These are phyloP conservation scores for Leptopilina boulardi DNA, from an alignment of 1,140 invertebrate genomes.

Conservation along the genomic window DNA sequence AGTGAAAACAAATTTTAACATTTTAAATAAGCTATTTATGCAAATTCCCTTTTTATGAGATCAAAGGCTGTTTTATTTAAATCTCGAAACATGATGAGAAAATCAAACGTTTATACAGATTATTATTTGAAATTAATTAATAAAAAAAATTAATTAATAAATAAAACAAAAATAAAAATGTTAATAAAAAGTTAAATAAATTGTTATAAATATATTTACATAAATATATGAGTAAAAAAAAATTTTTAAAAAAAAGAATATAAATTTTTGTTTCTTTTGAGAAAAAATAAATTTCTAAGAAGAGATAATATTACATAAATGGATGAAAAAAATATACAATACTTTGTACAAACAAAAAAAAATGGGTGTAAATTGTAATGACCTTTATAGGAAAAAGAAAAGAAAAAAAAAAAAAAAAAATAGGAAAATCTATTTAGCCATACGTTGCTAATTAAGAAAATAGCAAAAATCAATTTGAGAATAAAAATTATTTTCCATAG, in stretches of 20 bases:
- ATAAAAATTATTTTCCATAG: neutral
- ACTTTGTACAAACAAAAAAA: neutral
- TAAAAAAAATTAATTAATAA: too few species aligned
- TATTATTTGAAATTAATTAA: too few species aligned
- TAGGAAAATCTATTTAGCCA: neutral
- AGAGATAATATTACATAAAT: too few species aligned
- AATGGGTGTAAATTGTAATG: neutral
- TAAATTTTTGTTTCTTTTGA: too few species aligned
- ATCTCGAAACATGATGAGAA: neutral
- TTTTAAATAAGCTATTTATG: conserved; percentile 3
- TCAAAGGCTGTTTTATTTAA: neutral
- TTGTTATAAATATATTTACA: too few species aligned
- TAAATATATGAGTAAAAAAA: too few species aligned
- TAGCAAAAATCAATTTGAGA: conserved; percentile 16
- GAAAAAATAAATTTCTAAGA: too few species aligned
- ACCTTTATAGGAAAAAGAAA: too few species aligned
- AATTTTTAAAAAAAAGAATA: too few species aligned
- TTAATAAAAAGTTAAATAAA: too few species aligned
- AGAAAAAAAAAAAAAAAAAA: conserved; percentile 16
- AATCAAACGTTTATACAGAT: neutral
- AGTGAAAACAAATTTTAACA: conserved; percentile 8
- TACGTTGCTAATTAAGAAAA: conserved; percentile 36
- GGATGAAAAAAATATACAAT: neutral
- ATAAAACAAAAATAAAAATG: too few species aligned
- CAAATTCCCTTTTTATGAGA: neutral